Evolutionary conservation across 2,797 vertebrate genomes (phyloP), one percentile per base, ranked within the genome.

Genomic region (Macroramphosus scolopax): DNA sequence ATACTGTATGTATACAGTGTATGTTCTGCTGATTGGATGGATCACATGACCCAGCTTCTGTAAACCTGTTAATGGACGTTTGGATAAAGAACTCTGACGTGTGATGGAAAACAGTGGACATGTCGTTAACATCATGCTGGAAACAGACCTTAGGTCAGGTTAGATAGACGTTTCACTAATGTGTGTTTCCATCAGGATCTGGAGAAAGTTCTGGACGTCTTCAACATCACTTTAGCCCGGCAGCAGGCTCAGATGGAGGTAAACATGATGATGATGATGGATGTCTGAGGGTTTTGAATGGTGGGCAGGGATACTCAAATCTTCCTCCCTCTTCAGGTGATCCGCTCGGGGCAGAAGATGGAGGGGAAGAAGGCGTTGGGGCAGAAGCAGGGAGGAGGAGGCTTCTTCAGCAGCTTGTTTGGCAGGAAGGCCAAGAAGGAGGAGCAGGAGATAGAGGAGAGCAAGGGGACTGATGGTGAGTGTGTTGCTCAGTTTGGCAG

Each of bases 221-320:
- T 98, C 75, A 97, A 92, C 82, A 97, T 94, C 62, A 78, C 93
- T 6, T 78, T 98, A 78, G 93, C 87, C 41, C 91, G 96, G 17
- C 95, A 98, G 35, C 96, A 98, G 82, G 94, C 94, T 6, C 92
- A 96, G 63, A 91, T 92, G 77, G 96, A 98, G 94, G 96, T 97
- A 85, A 68, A 5, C 6, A 33, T 15, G 31, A 9, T 26, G 10
- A 17, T 41, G 40, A 5, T 17, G 4, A 15, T 8, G 8, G 13
- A 12, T 12, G 2, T 3, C 13, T 14, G 9, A 22, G n/a, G 5
- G 12, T 17, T 5, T 17, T 14, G 30, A 8, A 3, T 35, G 9
- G 1, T 2, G 10, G 10, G 17, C 1, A 17, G 33, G 11, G 13
- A 18, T 20, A 20, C 10, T n/a, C 17, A 22, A 2, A 38, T 8